Percentiles rank a stretch among this genome's conserved stretches.
Conservation (phyloP, 2,888 invertebrate genomes). For the Drosophila engyochracea region DNA sequence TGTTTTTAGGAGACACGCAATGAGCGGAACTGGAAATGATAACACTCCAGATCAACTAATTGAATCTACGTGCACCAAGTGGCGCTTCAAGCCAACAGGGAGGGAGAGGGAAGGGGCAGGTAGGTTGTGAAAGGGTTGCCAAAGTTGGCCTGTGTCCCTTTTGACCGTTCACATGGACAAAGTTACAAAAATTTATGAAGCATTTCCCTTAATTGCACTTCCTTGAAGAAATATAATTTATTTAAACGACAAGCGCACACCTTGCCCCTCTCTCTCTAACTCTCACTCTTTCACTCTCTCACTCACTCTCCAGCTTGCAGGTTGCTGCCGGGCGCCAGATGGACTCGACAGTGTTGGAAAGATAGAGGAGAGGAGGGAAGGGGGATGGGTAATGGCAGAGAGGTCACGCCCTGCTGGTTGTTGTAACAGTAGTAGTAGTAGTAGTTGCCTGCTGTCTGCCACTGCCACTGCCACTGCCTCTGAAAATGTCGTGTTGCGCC, state of each 20-base stretch:
- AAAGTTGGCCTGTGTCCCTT: conserved; percentile 15
- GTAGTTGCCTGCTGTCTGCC: conserved; percentile 35
- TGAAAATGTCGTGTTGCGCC: conserved; percentile 62
- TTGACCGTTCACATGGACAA: conserved; percentile 50
- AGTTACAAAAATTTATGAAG: conserved; percentile 83
- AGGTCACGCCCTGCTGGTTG: conserved; percentile 40
- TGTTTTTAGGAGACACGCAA: conserved; percentile 30
- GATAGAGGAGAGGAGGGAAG: no score
- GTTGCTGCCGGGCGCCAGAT: conserved; percentile 21
- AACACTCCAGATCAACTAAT: conserved; percentile 60
- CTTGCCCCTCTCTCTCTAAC: conserved; percentile 24
- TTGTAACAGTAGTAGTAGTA: conserved; percentile 19
- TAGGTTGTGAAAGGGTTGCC: conserved; percentile 10
- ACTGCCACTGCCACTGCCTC: not conserved
- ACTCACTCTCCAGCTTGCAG: not conserved
- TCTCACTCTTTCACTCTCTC: not conserved
- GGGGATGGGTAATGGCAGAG: not conserved
- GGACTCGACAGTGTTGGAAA: conserved; percentile 6
- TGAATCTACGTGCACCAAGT: conserved; percentile 60
- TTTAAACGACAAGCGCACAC: conserved; percentile 84
- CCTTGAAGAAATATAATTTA: conserved; percentile 84
- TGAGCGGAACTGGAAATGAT: conserved; percentile 53
- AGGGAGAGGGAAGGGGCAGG: not conserved
- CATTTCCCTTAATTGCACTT: conserved; percentile 85
- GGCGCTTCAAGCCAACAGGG: conserved; percentile 30